These are phyloP conservation scores for Brachionus plicatilis DNA, from an alignment of 1,140 invertebrate genomes.

Conservation along the genomic window DNA sequence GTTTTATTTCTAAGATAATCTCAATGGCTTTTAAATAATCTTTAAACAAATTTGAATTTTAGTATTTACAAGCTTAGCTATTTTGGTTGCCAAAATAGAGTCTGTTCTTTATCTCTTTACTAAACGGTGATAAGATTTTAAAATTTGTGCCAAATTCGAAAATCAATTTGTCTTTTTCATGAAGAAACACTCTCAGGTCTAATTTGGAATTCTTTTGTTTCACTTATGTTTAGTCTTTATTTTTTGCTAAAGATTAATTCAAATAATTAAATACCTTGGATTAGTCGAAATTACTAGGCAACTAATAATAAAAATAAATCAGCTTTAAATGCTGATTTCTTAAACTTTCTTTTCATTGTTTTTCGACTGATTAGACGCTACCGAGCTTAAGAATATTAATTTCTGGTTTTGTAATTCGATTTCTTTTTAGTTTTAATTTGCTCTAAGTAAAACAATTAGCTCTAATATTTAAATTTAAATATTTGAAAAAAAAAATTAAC, in stretches of 20 bases:
- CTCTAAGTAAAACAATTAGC: constrained; percentile 30
- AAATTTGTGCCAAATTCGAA: background rate
- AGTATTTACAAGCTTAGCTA: constrained; percentile 18
- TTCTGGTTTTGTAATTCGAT: constrained; percentile 22
- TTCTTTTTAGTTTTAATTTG: background rate
- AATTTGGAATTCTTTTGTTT: constrained; percentile 27
- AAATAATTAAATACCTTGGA: constrained; percentile 36
- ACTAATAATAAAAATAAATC: constrained; percentile 35
- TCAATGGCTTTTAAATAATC: constrained; percentile 37
- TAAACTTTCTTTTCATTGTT: background rate
- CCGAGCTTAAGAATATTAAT: background rate
- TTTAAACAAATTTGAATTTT: constrained; percentile 38
- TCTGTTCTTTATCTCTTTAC: background rate
- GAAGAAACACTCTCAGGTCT: background rate
- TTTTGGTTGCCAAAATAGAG: background rate
- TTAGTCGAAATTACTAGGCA: constrained; percentile 27
- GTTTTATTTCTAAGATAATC: constrained; percentile 32
- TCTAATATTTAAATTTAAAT: background rate
- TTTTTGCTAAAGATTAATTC: constrained; percentile 23
- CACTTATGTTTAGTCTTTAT: constrained; percentile 14
- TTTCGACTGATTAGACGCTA: background rate
- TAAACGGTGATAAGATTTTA: background rate
- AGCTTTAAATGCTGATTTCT: constrained; percentile 22
- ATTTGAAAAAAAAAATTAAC: background rate
- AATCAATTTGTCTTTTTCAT: background rate